Evolutionary conservation across 2,888 invertebrate species (phyloP).

Genomic region (Nebria salina): DNA sequence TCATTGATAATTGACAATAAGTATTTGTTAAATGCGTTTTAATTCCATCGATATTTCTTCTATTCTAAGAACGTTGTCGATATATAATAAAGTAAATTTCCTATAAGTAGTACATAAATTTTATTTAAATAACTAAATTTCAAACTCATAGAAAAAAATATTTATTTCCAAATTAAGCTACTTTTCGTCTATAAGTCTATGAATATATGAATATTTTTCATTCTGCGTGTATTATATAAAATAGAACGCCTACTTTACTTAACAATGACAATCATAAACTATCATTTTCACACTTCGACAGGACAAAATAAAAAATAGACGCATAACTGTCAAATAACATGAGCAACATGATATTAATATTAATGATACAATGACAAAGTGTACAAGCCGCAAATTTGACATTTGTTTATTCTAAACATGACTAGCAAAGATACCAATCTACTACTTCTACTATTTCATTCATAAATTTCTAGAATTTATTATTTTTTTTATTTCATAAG

Average conservation of each 20-base stretch:
- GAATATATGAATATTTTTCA: too few species aligned
- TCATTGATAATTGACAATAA: slow-evolving; percentile 20
- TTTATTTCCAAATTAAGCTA: too few species aligned
- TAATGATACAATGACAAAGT: slow-evolving; percentile 25
- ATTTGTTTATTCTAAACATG: slow-evolving; percentile 15
- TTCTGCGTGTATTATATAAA: background rate
- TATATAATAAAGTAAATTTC: background rate
- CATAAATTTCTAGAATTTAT: background rate
- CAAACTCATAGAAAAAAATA: too few species aligned
- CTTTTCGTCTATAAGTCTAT: too few species aligned
- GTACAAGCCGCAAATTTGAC: background rate
- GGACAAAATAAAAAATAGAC: slow-evolving; percentile 29
- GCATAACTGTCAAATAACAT: slow-evolving; percentile 12
- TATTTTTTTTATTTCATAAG: too few species aligned
- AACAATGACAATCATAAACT: slow-evolving; percentile 18
- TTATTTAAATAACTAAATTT: too few species aligned
- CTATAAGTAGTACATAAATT: too few species aligned
- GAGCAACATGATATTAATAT: slow-evolving; percentile 25
- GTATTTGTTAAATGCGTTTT: background rate
- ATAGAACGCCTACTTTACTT: background rate
- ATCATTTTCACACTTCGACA: slow-evolving; percentile 33
- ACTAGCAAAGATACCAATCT: slow-evolving; percentile 11
- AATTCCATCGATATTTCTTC: background rate
- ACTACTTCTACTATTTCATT: background rate
- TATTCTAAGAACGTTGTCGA: background rate